Percentiles rank a stretch among this genome's conserved stretches.
Conservation (phyloP, 2,797 vertebrate genomes). For the Sebastes paucispinis region DNA sequence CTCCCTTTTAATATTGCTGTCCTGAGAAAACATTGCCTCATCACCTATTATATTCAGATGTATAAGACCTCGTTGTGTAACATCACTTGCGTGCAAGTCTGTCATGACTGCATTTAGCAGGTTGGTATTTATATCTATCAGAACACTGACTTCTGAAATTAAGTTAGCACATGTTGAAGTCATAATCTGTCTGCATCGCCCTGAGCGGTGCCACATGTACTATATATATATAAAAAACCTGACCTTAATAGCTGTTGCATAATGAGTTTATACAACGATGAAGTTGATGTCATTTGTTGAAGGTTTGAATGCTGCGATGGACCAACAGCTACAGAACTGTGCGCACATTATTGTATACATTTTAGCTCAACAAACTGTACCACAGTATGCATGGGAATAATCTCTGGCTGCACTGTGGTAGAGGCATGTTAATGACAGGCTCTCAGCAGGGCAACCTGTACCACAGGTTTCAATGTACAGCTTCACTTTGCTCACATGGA, state of each 20-base stretch:
- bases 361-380: background rate
- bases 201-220: background rate
- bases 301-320: background rate
- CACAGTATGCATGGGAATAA: background rate
- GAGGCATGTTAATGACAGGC: background rate
- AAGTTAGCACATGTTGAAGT: background rate
- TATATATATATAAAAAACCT: background rate
- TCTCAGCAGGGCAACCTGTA: slow-evolving; percentile 33
- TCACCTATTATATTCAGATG: background rate
- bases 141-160: background rate
- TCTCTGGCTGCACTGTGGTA: background rate
- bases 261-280: background rate
- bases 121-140: background rate
- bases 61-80: background rate
- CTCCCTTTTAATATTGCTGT: background rate
- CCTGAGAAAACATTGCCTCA: background rate
- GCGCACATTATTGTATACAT: background rate
- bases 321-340: background rate
- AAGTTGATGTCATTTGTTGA: background rate
- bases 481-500: slow-evolving; percentile 10
- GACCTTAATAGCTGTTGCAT: background rate
- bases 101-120: background rate
- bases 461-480: slow-evolving; percentile 36
- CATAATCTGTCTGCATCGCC: background rate
- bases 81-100: background rate